These are phyloP conservation scores for Plecturocebus donacophilus DNA, from an alignment of 2,113 vertebrate genomes.

Conservation along the genomic window DNA sequence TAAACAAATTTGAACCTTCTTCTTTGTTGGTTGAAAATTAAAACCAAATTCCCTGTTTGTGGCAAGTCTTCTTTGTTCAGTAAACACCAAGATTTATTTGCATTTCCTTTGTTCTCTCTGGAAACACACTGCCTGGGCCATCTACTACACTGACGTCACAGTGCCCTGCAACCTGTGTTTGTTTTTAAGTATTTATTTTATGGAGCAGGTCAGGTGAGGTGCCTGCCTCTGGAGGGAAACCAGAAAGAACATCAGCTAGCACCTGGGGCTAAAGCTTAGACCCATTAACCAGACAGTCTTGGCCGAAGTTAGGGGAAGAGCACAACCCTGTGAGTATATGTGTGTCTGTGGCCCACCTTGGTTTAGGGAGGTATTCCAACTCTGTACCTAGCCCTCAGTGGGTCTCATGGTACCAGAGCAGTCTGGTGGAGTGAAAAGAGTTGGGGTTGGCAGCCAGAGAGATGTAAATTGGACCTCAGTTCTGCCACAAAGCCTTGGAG, in stretches of 20 bases:
- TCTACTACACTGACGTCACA: background rate
- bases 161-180: background rate
- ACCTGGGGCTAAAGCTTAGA: background rate
- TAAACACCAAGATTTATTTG: background rate
- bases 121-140: background rate
- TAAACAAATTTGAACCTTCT: background rate
- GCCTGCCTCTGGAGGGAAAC: background rate
- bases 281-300: background rate
- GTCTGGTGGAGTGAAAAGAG: background rate
- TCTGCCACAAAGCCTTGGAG: background rate
- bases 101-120: slow-evolving; percentile 45
- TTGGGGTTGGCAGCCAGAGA: background rate
- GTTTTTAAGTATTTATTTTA: background rate
- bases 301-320: background rate
- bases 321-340: rapidly evolving
- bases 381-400: background rate
- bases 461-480: background rate
- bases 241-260: background rate
- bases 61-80: background rate
- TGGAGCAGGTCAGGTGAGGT: background rate
- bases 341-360: background rate
- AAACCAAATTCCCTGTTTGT: background rate
- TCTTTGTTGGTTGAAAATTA: slow-evolving; percentile 5
- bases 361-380: background rate
- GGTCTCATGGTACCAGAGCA: background rate